A percentile compares a stretch with the other conserved stretches of the same genome.
Evolutionary conservation across 2,113 vertebrate genomes (phyloP).

Genomic region (Oxygymnocypris stewartii): DNA sequence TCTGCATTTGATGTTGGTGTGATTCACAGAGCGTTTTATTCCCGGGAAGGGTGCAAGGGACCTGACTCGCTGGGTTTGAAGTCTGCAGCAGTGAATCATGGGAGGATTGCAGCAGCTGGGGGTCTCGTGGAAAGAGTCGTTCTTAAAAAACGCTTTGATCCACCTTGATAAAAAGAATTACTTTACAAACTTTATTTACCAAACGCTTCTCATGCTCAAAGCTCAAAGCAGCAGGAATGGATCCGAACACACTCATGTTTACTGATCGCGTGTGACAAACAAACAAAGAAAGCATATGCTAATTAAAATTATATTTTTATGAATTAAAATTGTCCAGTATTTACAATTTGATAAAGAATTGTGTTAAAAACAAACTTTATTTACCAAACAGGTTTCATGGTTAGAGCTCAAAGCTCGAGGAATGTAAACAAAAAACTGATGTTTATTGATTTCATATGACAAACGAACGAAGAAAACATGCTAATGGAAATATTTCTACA

Average conservation of each 20-base stretch:
- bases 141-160: conserved; percentile 19
- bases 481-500: too few species aligned
- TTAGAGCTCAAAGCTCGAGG: too few species aligned
- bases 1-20: background rate
- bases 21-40: background rate
- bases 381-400: too few species aligned
- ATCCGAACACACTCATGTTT: background rate
- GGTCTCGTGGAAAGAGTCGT: conserved; percentile 10
- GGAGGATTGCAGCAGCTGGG: conserved; percentile 26
- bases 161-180: conserved; percentile 1
- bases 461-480: too few species aligned
- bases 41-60: background rate
- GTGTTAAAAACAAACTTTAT: too few species aligned
- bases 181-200: conserved; percentile 10
- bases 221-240: background rate
- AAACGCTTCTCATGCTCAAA: background rate
- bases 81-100: conserved; percentile 37
- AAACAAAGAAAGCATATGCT: background rate
- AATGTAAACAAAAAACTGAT: too few species aligned
- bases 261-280: background rate
- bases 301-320: background rate
- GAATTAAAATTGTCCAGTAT: too few species aligned
- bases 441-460: too few species aligned
- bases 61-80: conserved; percentile 16
- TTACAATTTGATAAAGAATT: too few species aligned